phyloP scores from a whole-genome alignment of 2,888 invertebrate genomes.

The Smittia sp. region DNA sequence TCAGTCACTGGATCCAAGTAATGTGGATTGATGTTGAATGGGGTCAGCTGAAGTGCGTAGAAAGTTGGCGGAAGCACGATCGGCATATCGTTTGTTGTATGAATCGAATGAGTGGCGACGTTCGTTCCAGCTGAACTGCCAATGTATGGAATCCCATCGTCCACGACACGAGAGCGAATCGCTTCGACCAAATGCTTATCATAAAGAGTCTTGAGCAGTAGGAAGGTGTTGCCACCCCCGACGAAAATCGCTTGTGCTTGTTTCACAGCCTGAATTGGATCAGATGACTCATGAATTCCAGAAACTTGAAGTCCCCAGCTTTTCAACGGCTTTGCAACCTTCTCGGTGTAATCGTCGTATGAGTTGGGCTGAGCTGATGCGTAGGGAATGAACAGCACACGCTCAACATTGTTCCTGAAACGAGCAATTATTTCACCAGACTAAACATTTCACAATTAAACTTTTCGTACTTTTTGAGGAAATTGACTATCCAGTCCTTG shows the following conservation, averaged over 20 bases:
- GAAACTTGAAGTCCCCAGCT: slow-evolving; percentile 66
- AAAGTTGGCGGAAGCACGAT: slow-evolving; percentile 73
- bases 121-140: slow-evolving; percentile 82
- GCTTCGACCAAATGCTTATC: slow-evolving; percentile 61
- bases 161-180: slow-evolving; percentile 62
- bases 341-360: slow-evolving; percentile 63
- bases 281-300: slow-evolving; percentile 62
- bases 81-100: slow-evolving; percentile 88
- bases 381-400: slow-evolving; percentile 72
- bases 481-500: slow-evolving; percentile 60
- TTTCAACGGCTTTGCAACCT: slow-evolving; percentile 59
- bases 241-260: slow-evolving; percentile 66
- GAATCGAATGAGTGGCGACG: slow-evolving; percentile 74
- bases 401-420: slow-evolving; percentile 60
- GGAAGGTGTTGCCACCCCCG: slow-evolving; percentile 80
- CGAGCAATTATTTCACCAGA: slow-evolving; percentile 42
- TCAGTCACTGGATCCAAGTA: slow-evolving; percentile 64
- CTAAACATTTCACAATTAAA: neutral
- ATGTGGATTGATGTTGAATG: slow-evolving; percentile 84
- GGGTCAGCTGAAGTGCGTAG: slow-evolving; percentile 68
- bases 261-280: slow-evolving; percentile 59
- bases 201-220: slow-evolving; percentile 67
- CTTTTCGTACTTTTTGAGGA: slow-evolving; percentile 59
- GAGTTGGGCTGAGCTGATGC: slow-evolving; percentile 58
- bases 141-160: slow-evolving; percentile 67